phyloP scores from a whole-genome alignment of 2,888 invertebrate genomes.

The Gryllus longicercus region DNA sequence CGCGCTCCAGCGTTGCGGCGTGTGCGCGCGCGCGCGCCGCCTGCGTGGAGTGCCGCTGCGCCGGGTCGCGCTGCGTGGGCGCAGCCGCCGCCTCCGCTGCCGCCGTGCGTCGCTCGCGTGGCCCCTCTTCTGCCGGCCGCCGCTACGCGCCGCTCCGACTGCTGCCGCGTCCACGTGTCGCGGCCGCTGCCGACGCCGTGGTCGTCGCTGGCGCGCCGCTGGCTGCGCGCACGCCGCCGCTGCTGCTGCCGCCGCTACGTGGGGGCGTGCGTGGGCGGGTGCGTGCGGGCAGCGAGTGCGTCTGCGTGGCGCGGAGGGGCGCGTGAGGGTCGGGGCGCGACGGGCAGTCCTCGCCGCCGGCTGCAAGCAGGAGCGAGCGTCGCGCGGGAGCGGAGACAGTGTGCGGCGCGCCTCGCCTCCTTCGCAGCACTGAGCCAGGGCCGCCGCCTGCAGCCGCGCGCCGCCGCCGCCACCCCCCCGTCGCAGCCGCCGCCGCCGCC shows the following conservation, averaged over 20 bases:
- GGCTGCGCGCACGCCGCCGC: not conserved
- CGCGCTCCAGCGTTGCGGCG: not conserved
- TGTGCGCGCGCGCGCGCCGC: not conserved
- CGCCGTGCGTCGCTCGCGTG: not conserved
- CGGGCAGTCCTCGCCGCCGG: not conserved
- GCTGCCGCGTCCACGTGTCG: slow-evolving; percentile 18
- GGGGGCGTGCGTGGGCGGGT: too few relatives aligned
- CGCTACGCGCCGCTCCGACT: not conserved
- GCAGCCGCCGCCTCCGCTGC: not conserved
- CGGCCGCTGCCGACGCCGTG: not conserved
- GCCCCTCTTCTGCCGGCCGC: not conserved
- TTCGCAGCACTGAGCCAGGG: slow-evolving; percentile 19
- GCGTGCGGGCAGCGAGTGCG: too few relatives aligned
- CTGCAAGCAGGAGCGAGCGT: not conserved
- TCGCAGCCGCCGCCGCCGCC: not conserved
- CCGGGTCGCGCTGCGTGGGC: not conserved
- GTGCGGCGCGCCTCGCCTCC: slow-evolving; percentile 18
- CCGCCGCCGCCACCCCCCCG: not conserved
- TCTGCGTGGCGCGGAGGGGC: not conserved
- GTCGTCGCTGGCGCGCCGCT: not conserved
- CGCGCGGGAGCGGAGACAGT: not conserved
- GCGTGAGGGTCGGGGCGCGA: not conserved
- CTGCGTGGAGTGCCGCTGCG: not conserved
- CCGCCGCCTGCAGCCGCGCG: not conserved
- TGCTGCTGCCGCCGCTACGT: too few relatives aligned